Percentiles rank a stretch among this genome's conserved stretches.
Conservation (phyloP, 2,888 invertebrate genomes). For the Aphodius sticticus region DNA sequence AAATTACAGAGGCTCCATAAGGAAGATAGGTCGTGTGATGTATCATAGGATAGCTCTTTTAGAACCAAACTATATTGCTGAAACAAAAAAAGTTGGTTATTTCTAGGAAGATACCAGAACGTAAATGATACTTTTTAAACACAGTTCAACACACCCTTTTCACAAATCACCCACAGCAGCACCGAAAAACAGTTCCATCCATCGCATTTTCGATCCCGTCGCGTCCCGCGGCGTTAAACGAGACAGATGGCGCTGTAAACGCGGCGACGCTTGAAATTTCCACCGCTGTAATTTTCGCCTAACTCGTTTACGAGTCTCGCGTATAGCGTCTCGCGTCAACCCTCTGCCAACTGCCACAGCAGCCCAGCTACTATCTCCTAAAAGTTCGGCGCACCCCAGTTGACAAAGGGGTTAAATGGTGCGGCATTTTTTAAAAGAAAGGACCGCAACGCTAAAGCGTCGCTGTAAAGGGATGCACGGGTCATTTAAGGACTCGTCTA, state of each 20-base stretch:
- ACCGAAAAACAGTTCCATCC: neutral
- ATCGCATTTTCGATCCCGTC: neutral
- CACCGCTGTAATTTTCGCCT: neutral
- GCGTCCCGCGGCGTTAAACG: neutral
- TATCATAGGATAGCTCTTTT: no score
- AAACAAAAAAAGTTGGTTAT: no score
- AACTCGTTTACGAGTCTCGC: neutral
- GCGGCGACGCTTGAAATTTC: slow-evolving; percentile 10
- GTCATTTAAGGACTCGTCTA: neutral
- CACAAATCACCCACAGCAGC: neutral
- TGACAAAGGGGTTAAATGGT: neutral
- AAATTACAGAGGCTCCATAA: no score
- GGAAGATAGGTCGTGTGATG: no score
- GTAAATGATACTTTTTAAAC: no score
- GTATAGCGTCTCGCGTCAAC: neutral
- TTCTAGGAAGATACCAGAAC: no score
- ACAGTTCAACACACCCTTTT: no score
- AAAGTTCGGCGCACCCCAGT: neutral
- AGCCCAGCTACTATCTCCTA: neutral
- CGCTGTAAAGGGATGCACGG: neutral
- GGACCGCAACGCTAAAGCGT: neutral
- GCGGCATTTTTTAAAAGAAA: slow-evolving; percentile 4
- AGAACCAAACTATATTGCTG: no score
- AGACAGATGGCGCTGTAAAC: neutral
- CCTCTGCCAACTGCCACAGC: neutral